Conservation (phyloP, 2,797 vertebrate species). For the Austrolebias charrua region DNA sequence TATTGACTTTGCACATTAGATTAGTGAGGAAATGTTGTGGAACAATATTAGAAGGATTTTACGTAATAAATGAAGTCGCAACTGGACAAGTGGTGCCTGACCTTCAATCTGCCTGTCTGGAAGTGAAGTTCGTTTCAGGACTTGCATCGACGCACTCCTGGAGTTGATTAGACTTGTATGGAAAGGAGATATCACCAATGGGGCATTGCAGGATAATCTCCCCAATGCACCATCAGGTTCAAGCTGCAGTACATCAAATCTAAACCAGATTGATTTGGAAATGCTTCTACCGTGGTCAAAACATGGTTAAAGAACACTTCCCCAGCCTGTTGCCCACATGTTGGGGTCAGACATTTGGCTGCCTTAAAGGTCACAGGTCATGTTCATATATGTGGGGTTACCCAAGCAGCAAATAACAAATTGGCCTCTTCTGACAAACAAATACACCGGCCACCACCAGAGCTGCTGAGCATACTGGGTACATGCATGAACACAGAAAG, state of each 20-base stretch:
- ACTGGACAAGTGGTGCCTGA: constrained; percentile 41
- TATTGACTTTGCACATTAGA: constrained; percentile 71
- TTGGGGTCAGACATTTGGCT: constrained; percentile 64
- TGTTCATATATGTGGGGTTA: constrained; percentile 57
- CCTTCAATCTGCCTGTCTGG: constrained; percentile 47
- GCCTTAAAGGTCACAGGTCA: constrained; percentile 57
- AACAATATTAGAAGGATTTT: constrained; percentile 51
- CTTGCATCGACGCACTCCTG: constrained; percentile 21
- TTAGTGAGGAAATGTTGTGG: constrained; percentile 62
- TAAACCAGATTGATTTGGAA: not conserved
- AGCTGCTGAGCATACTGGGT: constrained; percentile 21
- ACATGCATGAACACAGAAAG: constrained; percentile 9
- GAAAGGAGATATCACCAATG: constrained; percentile 34
- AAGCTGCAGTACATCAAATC: too few relatives aligned
- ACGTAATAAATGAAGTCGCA: constrained; percentile 55
- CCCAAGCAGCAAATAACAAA: constrained; percentile 67
- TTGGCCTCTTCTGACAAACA: constrained; percentile 55
- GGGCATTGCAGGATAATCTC: constrained; percentile 33
- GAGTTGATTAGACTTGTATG: constrained; percentile 47
- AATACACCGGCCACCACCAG: constrained; percentile 20
- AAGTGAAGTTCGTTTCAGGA: constrained; percentile 51
- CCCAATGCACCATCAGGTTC: not conserved
- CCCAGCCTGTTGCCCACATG: constrained; percentile 68
- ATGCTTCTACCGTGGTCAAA: not conserved
- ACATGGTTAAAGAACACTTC: constrained; percentile 51